Evolutionary conservation across 2,113 vertebrate species (phyloP).

Genomic region (Tragelaphus strepsiceros): DNA sequence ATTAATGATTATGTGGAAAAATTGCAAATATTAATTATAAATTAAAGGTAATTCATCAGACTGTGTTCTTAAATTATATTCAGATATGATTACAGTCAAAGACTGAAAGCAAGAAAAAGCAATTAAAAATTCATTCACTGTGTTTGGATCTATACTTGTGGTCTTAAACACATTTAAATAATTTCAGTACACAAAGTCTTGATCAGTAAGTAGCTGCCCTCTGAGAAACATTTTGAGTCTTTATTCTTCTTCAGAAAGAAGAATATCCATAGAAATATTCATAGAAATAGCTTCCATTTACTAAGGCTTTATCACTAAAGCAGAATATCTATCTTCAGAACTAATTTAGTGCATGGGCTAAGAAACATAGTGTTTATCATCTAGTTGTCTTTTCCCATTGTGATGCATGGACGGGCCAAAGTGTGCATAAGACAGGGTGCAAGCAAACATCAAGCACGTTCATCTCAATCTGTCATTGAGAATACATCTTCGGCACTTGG

Average conservation of each 20-base stretch:
- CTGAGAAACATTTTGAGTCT: constrained; percentile 18
- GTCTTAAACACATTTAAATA: not conserved
- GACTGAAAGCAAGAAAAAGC: not conserved
- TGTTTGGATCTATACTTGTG: not conserved
- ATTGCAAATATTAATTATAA: not conserved
- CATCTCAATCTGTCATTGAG: not conserved
- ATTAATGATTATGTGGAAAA: not conserved
- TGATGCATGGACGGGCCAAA: not conserved
- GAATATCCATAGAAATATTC: not conserved
- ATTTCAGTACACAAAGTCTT: not conserved
- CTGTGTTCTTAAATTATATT: not conserved
- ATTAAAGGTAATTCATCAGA: not conserved
- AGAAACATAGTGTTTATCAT: not conserved
- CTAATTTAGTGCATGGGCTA: not conserved
- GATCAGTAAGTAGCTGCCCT: not conserved
- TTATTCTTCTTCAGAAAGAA: not conserved
- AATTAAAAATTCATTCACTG: not conserved
- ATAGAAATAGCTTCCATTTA: not conserved
- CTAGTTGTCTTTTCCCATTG: not conserved
- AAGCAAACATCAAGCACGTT: not conserved
- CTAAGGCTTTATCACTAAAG: not conserved
- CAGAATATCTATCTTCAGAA: not conserved
- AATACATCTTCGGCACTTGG: not conserved
- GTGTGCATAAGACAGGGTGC: not conserved
- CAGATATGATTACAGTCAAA: not conserved